Evolutionary conservation across 2,888 invertebrate genomes (phyloP), one percentile per base, ranked within the genome.

Genomic region (Altica lythri): DNA sequence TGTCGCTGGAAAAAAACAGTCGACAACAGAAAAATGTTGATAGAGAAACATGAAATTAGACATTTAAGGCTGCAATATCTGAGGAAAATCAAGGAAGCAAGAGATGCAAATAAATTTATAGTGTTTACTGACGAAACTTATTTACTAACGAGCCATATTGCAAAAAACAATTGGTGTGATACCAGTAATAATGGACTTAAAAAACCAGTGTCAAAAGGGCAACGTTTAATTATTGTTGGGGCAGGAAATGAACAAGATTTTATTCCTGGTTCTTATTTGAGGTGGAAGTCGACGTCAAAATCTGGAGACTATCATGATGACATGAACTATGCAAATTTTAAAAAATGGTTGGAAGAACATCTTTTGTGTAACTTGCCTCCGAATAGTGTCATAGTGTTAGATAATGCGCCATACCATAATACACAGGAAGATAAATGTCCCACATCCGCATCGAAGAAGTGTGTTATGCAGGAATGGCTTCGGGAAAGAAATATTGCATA

Each of bases 381-480:
- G 34, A 49, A 49, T n/a, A 58, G 56, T 18, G 57, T 64, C n/a
- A 32, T 63, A 2, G 63, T 66, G 9, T 57, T 66, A 17, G 64
- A 67, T 44, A 67, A 67, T 46, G 55, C 45, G 4, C 48, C 50
- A 5, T 50, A 55, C 17, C 43, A 55, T 27, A 58, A 58, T 22
- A 27, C 19, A 19, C 13, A 40, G 35, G n/a, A 16, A 9, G 43
- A 53, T 12, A 55, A 55, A 47, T 12, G 2, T 10, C 54, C 50
- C 13, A 50, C 13, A 2, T 22, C 14, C 6, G 30, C 17, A 22
- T 35, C 35, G 17, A 19, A 10, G 32, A 43, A 35, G 22, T 30
- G 13, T n/a, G n/a, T n/a, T n/a, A n/a, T n/a, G n/a, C n/a, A n/a
- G n/a, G n/a, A n/a, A n/a, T n/a, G n/a, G n/a, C n/a, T n/a, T n/a